Conservation (phyloP, 2,888 invertebrate species). For the Macrophya annulata region DNA sequence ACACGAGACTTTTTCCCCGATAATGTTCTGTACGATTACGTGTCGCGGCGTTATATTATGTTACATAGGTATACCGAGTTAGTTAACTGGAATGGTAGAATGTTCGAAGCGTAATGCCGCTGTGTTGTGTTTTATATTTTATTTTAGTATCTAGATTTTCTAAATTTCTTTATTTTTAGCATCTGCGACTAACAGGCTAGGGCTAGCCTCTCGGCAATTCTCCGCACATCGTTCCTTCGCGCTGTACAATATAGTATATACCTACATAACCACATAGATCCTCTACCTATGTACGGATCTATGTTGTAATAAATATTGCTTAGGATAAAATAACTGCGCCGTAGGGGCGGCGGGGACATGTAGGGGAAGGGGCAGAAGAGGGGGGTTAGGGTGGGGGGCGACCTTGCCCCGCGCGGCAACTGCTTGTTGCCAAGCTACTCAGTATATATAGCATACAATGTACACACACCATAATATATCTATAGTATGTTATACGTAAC, state of each 20-base stretch:
- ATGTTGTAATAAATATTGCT: constrained; percentile 76
- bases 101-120: not conserved
- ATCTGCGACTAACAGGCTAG: constrained; percentile 1
- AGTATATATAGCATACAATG: constrained; percentile 69
- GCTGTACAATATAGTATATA: not conserved
- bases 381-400: constrained; percentile 70
- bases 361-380: not conserved
- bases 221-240: constrained; percentile 3
- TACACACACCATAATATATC: constrained; percentile 31
- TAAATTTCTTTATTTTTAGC: constrained; percentile 2
- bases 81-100: not conserved
- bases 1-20: not conserved
- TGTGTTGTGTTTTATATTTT: constrained; percentile 4
- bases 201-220: not conserved
- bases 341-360: constrained; percentile 65
- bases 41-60: not conserved
- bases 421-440: constrained; percentile 78
- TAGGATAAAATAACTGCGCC: constrained; percentile 74
- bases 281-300: constrained; percentile 61
- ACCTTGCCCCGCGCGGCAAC: constrained; percentile 76
- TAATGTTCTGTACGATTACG: constrained; percentile 11
- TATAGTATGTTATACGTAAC: constrained; percentile 19
- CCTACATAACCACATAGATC: constrained; percentile 35
- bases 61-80: not conserved
- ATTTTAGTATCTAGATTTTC: not conserved